Base-by-base conservation (phyloP, 2,888 invertebrate species). In the Archaeoteleia sp. region DNA sequence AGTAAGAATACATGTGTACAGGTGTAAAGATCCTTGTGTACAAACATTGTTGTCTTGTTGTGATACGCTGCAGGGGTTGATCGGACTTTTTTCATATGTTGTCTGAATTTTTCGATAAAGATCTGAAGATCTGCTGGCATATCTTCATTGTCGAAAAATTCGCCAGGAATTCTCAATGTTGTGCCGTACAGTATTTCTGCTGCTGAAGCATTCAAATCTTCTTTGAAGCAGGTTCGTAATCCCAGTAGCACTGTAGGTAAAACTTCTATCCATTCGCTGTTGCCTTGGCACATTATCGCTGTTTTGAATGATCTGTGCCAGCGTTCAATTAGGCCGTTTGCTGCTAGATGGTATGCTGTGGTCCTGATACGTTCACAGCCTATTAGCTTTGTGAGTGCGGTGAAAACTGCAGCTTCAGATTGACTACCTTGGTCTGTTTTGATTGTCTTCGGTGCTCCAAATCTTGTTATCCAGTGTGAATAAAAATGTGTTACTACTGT, bases 401-500 rank as follows among this genome's bases (percentile, higher is more conserved):
- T 40, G 55, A 80, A 81, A 5, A 15, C 67, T 73, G 5, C 1
- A 3, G 32, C 9, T 32, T 32, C 32, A 10, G 12, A 32, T 7
- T 32, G 82, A 1, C 74, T 42, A 0, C 81, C 82, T 60, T 76
- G 74, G 72, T 85, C 83, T 8, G 82, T 79, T 0, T 82, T 81
- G 5, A 82, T 68, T 1, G 20, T 55, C 0, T 15, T 9, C 1
- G 86, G 86, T 3, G 79, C 73, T 0, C 86, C 86, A 55, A 80
- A 86, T 6, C 85, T 67, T 0, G 85, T 40, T 1, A 87, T 79
- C 87, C 86, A 1, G n/a, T 6, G n/a, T n/a, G n/a, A 40, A 82
- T 79, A n/a, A n/a, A n/a, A n/a, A n/a, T n/a, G n/a, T n/a, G n/a
- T n/a, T n/a, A n/a, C n/a, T n/a, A n/a, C n/a, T 0, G 82, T 80